Base-by-base conservation (phyloP, 2,888 invertebrate genomes). In the Fragum sueziense region DNA sequence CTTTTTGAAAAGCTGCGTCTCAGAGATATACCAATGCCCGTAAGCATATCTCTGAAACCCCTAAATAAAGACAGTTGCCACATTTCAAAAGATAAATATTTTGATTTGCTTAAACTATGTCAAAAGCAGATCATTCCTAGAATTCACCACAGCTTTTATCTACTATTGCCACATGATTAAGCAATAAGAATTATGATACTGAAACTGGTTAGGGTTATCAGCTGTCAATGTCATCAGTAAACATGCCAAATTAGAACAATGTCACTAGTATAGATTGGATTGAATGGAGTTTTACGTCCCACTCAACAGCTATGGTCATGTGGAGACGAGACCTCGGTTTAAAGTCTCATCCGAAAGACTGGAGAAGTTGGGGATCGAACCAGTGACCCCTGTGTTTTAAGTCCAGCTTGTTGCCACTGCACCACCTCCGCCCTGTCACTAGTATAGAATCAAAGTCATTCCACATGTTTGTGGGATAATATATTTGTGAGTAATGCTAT, bases 291-390 rank as follows among this genome's bases (percentile, higher is more conserved):
- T n/a, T n/a, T n/a, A n/a, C n/a, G n/a, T n/a, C n/a, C n/a, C n/a
- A n/a, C n/a, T n/a, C n/a, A n/a, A n/a, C n/a, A n/a, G n/a, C n/a
- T n/a, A n/a, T n/a, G n/a, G n/a, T n/a, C n/a, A n/a, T n/a, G n/a
- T n/a, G n/a, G n/a, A n/a, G n/a, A n/a, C n/a, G n/a, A n/a, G n/a
- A n/a, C n/a, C n/a, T n/a, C n/a, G n/a, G n/a, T n/a, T n/a, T n/a
- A n/a, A n/a, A n/a, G n/a, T n/a, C n/a, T n/a, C n/a, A n/a, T n/a
- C n/a, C n/a, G n/a, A n/a, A n/a, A n/a, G n/a, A n/a, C n/a, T n/a
- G n/a, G n/a, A n/a, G n/a, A n/a, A n/a, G n/a, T 37, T 75, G 69
- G 22, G 61, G 70, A n/a, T 75, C 74, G 31, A 47, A 59, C 4
- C 59, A 75, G 41, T 75, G 51, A 25, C 0, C 59, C n/a, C 37